Conservation (phyloP, 2,113 vertebrate species). For the Poeciliopsis occidentalis region DNA sequence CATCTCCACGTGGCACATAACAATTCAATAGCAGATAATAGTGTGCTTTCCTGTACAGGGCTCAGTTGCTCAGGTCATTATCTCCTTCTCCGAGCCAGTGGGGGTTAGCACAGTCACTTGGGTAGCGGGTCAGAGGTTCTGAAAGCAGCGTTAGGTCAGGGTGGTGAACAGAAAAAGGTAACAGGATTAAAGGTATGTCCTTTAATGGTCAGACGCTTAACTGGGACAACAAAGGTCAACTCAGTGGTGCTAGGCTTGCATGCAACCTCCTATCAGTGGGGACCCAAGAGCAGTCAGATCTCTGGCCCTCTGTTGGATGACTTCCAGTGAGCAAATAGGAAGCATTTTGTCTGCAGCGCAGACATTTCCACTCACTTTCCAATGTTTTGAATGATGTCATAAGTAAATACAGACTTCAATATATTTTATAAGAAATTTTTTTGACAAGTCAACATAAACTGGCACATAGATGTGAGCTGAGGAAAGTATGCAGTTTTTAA, state of each 20-base stretch:
- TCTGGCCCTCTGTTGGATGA: constrained; percentile 62
- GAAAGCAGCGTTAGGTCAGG: constrained; percentile 14
- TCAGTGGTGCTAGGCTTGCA: constrained; percentile 55
- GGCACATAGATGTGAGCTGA: too few species aligned
- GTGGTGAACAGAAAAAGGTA: constrained; percentile 47
- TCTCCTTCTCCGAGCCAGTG: constrained; percentile 17
- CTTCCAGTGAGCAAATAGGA: constrained; percentile 64
- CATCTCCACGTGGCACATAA: constrained; percentile 41
- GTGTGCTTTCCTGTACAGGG: constrained; percentile 13
- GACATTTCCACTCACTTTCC: background rate
- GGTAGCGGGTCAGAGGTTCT: constrained; percentile 6
- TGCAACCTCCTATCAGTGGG: constrained; percentile 63
- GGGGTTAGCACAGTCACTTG: constrained; percentile 44
- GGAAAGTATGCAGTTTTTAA: too few species aligned
- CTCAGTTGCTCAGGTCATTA: constrained; percentile 18
- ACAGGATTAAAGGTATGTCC: constrained; percentile 68
- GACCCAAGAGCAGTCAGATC: constrained; percentile 52
- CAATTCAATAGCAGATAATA: constrained; percentile 30
- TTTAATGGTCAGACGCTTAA: constrained; percentile 77
- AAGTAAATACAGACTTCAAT: too few species aligned
- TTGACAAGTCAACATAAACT: too few species aligned
- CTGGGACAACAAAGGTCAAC: constrained; percentile 66
- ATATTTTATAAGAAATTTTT: too few species aligned
- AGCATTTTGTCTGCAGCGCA: constrained; percentile 27
- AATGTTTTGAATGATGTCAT: too few species aligned